A percentile compares a stretch with the other conserved stretches of the same genome.
Evolutionary conservation across 2,888 invertebrate species (phyloP).

Genomic region (Aspidiotus rigidus): DNA sequence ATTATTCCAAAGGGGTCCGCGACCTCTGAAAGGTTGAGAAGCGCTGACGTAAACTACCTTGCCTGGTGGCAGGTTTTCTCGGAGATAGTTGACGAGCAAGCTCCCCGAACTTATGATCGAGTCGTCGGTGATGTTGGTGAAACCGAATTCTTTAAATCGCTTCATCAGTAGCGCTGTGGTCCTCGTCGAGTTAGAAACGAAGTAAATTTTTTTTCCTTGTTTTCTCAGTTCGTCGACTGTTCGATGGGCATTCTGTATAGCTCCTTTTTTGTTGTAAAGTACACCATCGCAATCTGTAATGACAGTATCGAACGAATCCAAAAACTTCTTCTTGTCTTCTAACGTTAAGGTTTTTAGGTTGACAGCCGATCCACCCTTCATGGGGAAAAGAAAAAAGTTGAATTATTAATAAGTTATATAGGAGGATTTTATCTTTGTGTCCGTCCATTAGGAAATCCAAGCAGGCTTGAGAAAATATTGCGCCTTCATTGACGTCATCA

Average conservation of each 20-base stretch:
- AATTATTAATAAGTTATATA: too few species aligned
- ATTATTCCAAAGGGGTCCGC: too few species aligned
- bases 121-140: slow-evolving; percentile 43
- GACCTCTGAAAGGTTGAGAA: too few species aligned
- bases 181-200: slow-evolving; percentile 58
- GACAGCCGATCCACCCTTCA: too few species aligned
- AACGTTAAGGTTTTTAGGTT: neutral
- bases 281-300: slow-evolving; percentile 55
- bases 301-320: slow-evolving; percentile 48
- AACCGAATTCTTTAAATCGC: slow-evolving; percentile 51
- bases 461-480: too few species aligned
- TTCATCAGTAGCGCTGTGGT: slow-evolving; percentile 50
- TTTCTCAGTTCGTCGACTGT: slow-evolving; percentile 46
- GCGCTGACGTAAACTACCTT: slow-evolving; percentile 47
- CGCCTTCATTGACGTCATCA: too few species aligned
- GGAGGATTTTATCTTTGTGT: too few species aligned
- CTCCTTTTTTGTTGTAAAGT: slow-evolving; percentile 49
- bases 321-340: slow-evolving; percentile 40
- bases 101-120: slow-evolving; percentile 37
- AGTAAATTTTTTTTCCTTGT: slow-evolving; percentile 53
- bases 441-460: too few species aligned
- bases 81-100: slow-evolving; percentile 67
- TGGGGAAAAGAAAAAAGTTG: too few species aligned
- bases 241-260: slow-evolving; percentile 47
- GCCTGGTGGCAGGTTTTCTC: slow-evolving; percentile 60